phyloP scores from a whole-genome alignment of 2,888 invertebrate genomes.

The Drosophila acutilabella region DNA sequence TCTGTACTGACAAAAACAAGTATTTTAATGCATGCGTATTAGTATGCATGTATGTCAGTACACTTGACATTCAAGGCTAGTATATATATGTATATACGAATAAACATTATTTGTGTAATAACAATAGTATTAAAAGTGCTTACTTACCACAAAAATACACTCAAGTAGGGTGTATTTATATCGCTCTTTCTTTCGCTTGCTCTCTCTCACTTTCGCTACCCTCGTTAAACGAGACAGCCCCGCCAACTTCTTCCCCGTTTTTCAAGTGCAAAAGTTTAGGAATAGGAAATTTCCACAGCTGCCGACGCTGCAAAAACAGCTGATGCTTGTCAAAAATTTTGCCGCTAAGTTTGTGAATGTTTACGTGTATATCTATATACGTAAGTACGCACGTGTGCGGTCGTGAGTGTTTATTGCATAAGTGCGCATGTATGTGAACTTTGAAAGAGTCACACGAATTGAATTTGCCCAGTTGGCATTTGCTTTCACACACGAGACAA shows the following conservation, averaged over 20 bases:
- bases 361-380: slow-evolving; percentile 5
- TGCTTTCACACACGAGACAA: slow-evolving; percentile 45
- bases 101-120: slow-evolving; percentile 13
- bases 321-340: slow-evolving; percentile 71
- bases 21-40: slow-evolving; percentile 4
- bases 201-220: slow-evolving; percentile 38
- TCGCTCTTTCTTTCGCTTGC: slow-evolving; percentile 16
- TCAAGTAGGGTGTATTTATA: slow-evolving; percentile 34
- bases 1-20: not conserved
- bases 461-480: slow-evolving; percentile 54
- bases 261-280: slow-evolving; percentile 25
- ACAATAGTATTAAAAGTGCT: slow-evolving; percentile 45
- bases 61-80: slow-evolving; percentile 26
- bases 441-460: slow-evolving; percentile 14
- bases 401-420: not conserved
- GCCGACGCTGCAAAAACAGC: slow-evolving; percentile 58
- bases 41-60: slow-evolving; percentile 7
- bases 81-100: slow-evolving; percentile 1
- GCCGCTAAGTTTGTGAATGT: slow-evolving; percentile 31
- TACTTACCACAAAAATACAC: slow-evolving; percentile 32
- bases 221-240: slow-evolving; percentile 4
- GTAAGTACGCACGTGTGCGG: slow-evolving; percentile 7
- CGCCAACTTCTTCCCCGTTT: slow-evolving; percentile 8
- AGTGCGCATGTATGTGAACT: slow-evolving; percentile 10
- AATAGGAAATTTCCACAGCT: slow-evolving; percentile 71